Percentiles rank a stretch among this genome's conserved stretches.
phyloP scores from a whole-genome alignment of 1,140 invertebrate genomes.

The Vanessa atalanta region DNA sequence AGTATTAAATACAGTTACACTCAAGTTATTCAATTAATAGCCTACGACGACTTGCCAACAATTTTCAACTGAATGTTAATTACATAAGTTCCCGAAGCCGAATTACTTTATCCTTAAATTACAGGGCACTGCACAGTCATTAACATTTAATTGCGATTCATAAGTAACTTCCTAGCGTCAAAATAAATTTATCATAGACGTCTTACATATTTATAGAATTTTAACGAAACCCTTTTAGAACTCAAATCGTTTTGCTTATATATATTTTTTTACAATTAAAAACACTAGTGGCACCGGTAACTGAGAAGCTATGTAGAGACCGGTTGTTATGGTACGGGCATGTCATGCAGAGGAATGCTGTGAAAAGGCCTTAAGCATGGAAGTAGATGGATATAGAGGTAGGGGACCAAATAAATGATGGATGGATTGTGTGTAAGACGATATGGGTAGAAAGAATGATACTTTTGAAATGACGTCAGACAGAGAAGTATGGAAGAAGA shows the following conservation, averaged over 20 bases:
- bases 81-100: conserved; percentile 57
- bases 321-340: too few species aligned
- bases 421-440: too few species aligned
- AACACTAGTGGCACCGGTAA: too few species aligned
- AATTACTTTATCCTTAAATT: conserved; percentile 58
- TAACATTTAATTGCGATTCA: conserved; percentile 54
- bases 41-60: conserved; percentile 50
- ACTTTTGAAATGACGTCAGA: too few species aligned
- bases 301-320: too few species aligned
- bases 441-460: too few species aligned
- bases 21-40: conserved; percentile 48
- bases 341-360: too few species aligned
- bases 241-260: background rate
- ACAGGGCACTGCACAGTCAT: conserved; percentile 50
- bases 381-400: too few species aligned
- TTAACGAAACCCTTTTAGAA: background rate
- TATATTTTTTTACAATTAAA: too few species aligned
- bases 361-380: too few species aligned
- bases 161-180: conserved; percentile 22
- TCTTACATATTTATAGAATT: background rate
- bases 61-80: conserved; percentile 63
- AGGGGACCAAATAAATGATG: too few species aligned
- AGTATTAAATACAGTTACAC: conserved; percentile 31
- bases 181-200: conserved; percentile 24
- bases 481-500: too few species aligned